These are phyloP conservation scores for Cyphomyrmex costatus DNA, from an alignment of 1,140 invertebrate species.

Conservation along the genomic window DNA sequence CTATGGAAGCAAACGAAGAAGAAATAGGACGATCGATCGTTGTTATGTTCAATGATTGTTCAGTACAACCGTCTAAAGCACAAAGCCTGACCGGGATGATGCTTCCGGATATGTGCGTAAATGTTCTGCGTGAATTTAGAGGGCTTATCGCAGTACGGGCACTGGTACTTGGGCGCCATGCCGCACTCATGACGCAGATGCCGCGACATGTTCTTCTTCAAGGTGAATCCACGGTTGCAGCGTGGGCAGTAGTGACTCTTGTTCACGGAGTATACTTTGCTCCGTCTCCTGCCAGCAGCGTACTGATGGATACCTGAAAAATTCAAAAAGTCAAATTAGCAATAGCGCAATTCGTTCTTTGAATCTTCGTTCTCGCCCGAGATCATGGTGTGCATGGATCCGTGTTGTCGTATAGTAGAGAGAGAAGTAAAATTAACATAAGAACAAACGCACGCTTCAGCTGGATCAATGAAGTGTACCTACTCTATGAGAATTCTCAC, in stretches of 20 bases:
- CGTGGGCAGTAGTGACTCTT: slow-evolving; percentile 78
- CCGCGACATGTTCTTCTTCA: slow-evolving; percentile 87
- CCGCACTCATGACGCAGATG: slow-evolving; percentile 88
- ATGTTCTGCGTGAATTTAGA: slow-evolving; percentile 83
- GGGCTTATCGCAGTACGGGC: slow-evolving; percentile 85
- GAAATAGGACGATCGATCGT: neutral
- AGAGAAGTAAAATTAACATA: neutral
- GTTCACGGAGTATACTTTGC: slow-evolving; percentile 69
- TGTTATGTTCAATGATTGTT: neutral
- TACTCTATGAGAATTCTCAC: neutral
- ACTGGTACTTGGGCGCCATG: slow-evolving; percentile 87
- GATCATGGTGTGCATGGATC: slow-evolving; percentile 36
- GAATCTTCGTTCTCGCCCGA: neutral
- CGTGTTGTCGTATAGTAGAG: slow-evolving; percentile 83
- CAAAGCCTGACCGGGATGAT: slow-evolving; percentile 71
- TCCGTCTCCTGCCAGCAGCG: slow-evolving; percentile 43
- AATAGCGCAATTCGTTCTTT: neutral
- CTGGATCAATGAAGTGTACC: neutral
- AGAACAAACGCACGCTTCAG: neutral
- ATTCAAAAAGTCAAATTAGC: slow-evolving; percentile 66
- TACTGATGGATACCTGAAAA: slow-evolving; percentile 70
- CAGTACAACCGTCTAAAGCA: slow-evolving; percentile 70
- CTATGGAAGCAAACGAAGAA: neutral
- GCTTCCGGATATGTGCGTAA: slow-evolving; percentile 80
- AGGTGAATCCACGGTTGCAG: slow-evolving; percentile 78